Evolutionary conservation across 1,140 invertebrate genomes (phyloP).

Genomic region (Belonocnema kinseyi): DNA sequence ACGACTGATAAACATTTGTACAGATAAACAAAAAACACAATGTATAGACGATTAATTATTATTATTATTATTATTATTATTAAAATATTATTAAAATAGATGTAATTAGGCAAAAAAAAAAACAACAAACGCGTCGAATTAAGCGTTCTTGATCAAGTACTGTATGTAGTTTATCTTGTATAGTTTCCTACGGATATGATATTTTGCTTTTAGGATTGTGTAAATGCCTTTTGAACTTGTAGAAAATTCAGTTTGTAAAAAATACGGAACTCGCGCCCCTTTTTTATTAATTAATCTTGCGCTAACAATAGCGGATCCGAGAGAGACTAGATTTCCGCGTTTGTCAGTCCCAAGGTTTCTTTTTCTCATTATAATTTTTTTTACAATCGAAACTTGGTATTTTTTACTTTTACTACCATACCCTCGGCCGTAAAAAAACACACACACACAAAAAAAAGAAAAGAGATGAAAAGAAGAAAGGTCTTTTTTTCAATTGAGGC

Average conservation of each 20-base stretch:
- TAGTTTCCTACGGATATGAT: conserved; percentile 29
- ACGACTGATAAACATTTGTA: conserved; percentile 30
- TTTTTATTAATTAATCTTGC: not conserved
- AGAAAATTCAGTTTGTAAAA: conserved; percentile 26
- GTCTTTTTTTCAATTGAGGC: conserved; percentile 18
- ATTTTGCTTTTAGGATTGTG: conserved; percentile 4
- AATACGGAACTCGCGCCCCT: conserved; percentile 6
- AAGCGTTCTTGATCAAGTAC: conserved; percentile 26
- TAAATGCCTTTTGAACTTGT: conserved; percentile 12
- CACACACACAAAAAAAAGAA: no score
- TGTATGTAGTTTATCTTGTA: conserved; percentile 28
- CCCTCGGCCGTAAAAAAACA: not conserved
- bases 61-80: conserved; percentile 19
- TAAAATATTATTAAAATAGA: conserved; percentile 25
- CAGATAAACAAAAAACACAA: conserved; percentile 19
- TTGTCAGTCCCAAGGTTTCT: conserved; percentile 13
- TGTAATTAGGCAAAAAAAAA: not conserved
- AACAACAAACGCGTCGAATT: not conserved
- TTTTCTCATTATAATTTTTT: not conserved
- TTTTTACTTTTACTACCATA: not conserved
- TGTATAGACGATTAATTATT: conserved; percentile 28
- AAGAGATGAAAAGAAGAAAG: not conserved
- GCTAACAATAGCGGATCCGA: not conserved
- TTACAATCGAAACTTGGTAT: not conserved
- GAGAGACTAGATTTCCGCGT: not conserved